Evolutionary conservation across 2,113 vertebrate species (phyloP).

Genomic region (Limanda limanda): DNA sequence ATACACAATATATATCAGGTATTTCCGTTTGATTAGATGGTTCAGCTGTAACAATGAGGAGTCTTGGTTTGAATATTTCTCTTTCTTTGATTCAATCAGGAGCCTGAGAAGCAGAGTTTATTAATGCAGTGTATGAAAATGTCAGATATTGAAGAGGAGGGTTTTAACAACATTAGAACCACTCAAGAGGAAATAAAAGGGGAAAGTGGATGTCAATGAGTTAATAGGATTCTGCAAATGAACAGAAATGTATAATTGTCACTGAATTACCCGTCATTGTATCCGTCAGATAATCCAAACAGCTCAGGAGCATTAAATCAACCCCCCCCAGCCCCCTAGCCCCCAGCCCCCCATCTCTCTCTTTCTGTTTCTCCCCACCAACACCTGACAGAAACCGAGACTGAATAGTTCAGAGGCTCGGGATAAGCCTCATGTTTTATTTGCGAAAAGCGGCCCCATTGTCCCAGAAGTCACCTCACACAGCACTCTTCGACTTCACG

Average conservation of each 20-base stretch:
- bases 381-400: conserved; percentile 74
- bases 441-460: conserved; percentile 79
- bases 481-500: conserved; percentile 80
- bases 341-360: conserved; percentile 4
- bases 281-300: conserved; percentile 40
- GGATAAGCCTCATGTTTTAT: conserved; percentile 84
- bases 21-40: too few species aligned
- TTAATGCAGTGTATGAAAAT: background rate
- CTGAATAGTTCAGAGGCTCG: conserved; percentile 67
- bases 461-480: conserved; percentile 83
- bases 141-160: background rate
- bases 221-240: conserved; percentile 8
- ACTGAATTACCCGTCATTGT: conserved; percentile 42
- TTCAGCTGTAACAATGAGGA: too few species aligned
- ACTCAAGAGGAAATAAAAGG: background rate
- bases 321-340: conserved; percentile 1
- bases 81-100: too few species aligned
- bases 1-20: too few species aligned
- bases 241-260: background rate
- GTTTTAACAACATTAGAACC: background rate
- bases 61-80: too few species aligned
- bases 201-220: conserved; percentile 4
- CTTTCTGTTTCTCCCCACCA: conserved; percentile 38
- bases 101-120: background rate
- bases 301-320: conserved; percentile 59